A percentile compares a stretch with the other conserved stretches of the same genome.
These are phyloP conservation scores for Caenorhabditis remanei DNA, from an alignment of 1,140 invertebrate genomes.

Conservation along the genomic window DNA sequence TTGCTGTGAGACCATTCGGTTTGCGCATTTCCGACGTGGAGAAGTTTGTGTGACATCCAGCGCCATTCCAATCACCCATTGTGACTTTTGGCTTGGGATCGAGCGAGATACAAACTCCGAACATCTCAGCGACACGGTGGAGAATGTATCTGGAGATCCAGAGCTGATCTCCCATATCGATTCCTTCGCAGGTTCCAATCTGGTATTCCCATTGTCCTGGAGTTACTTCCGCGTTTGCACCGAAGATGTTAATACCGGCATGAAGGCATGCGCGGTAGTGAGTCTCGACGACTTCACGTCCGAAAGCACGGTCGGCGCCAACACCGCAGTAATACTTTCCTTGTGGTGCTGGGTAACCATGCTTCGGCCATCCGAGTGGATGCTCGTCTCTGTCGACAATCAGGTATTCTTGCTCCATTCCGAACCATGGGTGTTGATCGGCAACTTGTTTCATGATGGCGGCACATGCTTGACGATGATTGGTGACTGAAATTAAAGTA, in stretches of 20 bases:
- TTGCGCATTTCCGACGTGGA: slow-evolving; percentile 89
- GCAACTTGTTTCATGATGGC: slow-evolving; percentile 84
- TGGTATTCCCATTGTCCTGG: slow-evolving; percentile 84
- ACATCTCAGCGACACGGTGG: slow-evolving; percentile 89
- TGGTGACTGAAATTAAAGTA: slow-evolving; percentile 18
- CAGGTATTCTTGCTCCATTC: slow-evolving; percentile 93
- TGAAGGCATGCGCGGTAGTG: slow-evolving; percentile 86
- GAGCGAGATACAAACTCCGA: slow-evolving; percentile 86
- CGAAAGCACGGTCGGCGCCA: slow-evolving; percentile 92
- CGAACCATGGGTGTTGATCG: slow-evolving; percentile 89
- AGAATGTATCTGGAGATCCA: slow-evolving; percentile 90
- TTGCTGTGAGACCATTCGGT: slow-evolving; percentile 83
- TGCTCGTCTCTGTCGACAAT: slow-evolving; percentile 88
- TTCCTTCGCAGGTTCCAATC: slow-evolving; percentile 83
- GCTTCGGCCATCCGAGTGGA: slow-evolving; percentile 92
- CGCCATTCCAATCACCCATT: slow-evolving; percentile 87
- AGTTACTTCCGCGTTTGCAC: slow-evolving; percentile 93
- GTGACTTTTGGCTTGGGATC: slow-evolving; percentile 86
- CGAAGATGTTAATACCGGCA: slow-evolving; percentile 88
- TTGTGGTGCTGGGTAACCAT: slow-evolving; percentile 90
- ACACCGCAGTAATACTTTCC: slow-evolving; percentile 90
- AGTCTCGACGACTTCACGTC: slow-evolving; percentile 91
- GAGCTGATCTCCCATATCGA: slow-evolving; percentile 87
- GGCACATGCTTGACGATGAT: slow-evolving; percentile 84
- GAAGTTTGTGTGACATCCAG: slow-evolving; percentile 90